Evolutionary conservation across 2,888 invertebrate genomes (phyloP).

Genomic region (Xanthorhoe spadicearia): DNA sequence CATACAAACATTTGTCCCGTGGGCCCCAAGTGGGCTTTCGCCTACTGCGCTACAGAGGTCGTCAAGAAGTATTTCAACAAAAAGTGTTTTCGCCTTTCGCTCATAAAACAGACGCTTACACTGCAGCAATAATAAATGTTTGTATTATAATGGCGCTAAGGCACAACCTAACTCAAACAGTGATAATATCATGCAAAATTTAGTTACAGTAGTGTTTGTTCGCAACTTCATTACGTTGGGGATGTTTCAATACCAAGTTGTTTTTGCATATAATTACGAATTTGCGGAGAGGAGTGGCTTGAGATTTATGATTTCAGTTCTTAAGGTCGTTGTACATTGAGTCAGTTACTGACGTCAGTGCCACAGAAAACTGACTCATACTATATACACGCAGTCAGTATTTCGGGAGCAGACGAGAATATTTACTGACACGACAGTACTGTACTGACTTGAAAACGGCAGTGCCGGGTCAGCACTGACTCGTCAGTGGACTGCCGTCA

Average conservation of each 20-base stretch:
- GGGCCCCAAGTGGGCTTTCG: too few species aligned
- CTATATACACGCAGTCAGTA: too few species aligned
- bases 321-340: too few species aligned
- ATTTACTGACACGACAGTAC: too few species aligned
- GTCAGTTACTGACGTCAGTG: too few species aligned
- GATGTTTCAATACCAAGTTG: constrained; percentile 18
- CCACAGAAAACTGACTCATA: too few species aligned
- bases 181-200: constrained; percentile 27
- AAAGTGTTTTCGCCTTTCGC: neutral
- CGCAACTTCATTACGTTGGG: constrained; percentile 19
- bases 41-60: too few species aligned
- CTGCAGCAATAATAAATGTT: constrained; percentile 34
- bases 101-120: constrained; percentile 2
- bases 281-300: neutral
- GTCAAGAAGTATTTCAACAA: neutral
- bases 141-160: constrained; percentile 31
- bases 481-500: too few species aligned
- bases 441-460: too few species aligned
- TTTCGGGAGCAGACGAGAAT: too few species aligned
- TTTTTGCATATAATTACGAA: constrained; percentile 2
- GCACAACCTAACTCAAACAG: constrained; percentile 24
- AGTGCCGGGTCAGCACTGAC: too few species aligned
- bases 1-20: too few species aligned
- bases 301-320: neutral
- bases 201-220: constrained; percentile 25